These are phyloP conservation scores for Elymnias hypermnestra DNA, from an alignment of 1,140 invertebrate genomes.

Conservation along the genomic window DNA sequence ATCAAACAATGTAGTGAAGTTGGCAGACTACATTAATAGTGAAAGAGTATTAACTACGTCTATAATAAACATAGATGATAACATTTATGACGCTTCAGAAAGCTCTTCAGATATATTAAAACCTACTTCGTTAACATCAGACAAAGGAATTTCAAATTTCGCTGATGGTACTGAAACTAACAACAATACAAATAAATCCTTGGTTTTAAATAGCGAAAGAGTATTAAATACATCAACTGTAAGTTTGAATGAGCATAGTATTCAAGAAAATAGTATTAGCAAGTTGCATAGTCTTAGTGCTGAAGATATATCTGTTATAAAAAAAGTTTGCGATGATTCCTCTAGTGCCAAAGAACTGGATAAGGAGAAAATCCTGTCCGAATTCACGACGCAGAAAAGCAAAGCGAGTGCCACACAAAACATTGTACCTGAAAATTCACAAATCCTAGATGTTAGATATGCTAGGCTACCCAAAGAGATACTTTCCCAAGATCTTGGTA, in stretches of 20 bases:
- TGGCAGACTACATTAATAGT: neutral
- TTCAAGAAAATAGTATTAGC: constrained; percentile 23
- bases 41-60: neutral
- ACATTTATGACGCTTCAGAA: neutral
- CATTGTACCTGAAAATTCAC: constrained; percentile 35
- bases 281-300: constrained; percentile 45
- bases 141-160: neutral
- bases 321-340: constrained; percentile 12
- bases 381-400: constrained; percentile 49
- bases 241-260: constrained; percentile 44
- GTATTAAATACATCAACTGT: constrained; percentile 40
- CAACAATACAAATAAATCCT: neutral
- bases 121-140: too few relatives aligned
- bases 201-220: constrained; percentile 14
- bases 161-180: neutral
- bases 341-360: constrained; percentile 43
- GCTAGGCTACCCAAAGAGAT: constrained; percentile 55
- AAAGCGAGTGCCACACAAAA: constrained; percentile 51
- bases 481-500: constrained; percentile 57
- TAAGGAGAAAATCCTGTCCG: constrained; percentile 49
- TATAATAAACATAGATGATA: neutral
- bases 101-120: neutral
- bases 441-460: constrained; percentile 33
- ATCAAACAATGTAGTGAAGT: neutral
- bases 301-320: constrained; percentile 45